Base-by-base conservation (phyloP, 37 sponge, comb jelly and placozoan species). In the Cliona cf. orientalis region DNA sequence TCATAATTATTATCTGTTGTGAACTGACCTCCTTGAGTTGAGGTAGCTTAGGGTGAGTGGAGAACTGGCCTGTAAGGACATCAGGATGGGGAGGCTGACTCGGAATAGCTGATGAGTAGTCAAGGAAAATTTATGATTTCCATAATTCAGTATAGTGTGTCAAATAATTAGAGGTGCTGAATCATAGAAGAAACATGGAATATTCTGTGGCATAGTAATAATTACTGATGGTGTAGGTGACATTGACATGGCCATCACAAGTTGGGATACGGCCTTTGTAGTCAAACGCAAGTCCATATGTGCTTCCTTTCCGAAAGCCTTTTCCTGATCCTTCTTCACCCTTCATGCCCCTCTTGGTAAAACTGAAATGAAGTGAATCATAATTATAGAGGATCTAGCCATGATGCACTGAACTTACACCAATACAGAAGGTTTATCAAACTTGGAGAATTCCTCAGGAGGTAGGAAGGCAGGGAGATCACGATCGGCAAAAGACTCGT, bases 391-490 rank as follows among this genome's bases (percentile, higher is more conserved):
- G n/a, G n/a, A n/a, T n/a, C n/a, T n/a, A n/a, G n/a, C n/a, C n/a
- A n/a, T n/a, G n/a, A n/a, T n/a, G n/a, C n/a, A n/a, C n/a, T n/a
- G 38, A 0, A 66, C 88, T 74, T 34, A 92, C 92, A 23, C 41
- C 56, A 66, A 87, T 25, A 80, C 74, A 46, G 63, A 26, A 19
- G 92, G 88, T 23, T 31, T 77, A 65, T 86, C 82, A 68, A 78
- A 87, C 63, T 74, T 87, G 36, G 67, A 72, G 63, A 92, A 75
- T 4, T 26, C 12, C 23, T 28, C 5, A 25, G 92, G 92, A 44
- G 92, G 92, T 9, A 92, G 85, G 42, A 92, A 92, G 36, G 69
- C 53, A 7, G 88, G 89, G 55, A 72, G 59, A 46, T 78, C 56
- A 32, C 69, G 56, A 22, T 45, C 43, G 22, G 46, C 23, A 58